Conservation (phyloP, 2,797 vertebrate species). For the Orestias chungarensis region DNA sequence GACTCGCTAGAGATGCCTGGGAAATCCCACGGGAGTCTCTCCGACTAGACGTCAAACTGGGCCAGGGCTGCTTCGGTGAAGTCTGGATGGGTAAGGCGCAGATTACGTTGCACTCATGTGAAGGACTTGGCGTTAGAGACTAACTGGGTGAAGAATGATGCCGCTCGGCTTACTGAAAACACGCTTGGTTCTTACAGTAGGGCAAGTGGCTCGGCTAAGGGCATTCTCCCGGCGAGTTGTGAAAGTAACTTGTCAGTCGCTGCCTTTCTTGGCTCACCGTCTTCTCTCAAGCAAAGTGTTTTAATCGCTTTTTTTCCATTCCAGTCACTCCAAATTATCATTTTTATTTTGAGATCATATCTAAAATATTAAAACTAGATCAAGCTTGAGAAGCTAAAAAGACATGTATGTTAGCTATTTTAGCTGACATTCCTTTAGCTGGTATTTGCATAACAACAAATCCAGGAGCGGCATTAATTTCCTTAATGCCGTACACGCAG, state of each 20-base stretch:
- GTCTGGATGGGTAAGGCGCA: conserved; percentile 96
- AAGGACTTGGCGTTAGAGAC: neutral
- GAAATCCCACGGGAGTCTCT: conserved; percentile 97
- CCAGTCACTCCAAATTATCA: neutral
- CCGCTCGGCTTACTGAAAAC: neutral
- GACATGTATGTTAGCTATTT: too few relatives aligned
- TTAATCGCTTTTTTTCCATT: neutral
- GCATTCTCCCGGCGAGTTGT: neutral
- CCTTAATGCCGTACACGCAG: too few relatives aligned
- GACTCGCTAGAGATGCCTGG: conserved; percentile 97
- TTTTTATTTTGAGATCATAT: neutral
- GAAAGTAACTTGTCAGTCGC: neutral
- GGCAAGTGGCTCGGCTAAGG: neutral
- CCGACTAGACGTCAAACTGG: conserved; percentile 93
- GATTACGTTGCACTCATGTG: neutral
- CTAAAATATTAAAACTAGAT: neutral
- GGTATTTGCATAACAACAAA: neutral
- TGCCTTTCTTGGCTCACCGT: neutral
- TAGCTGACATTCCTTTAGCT: neutral
- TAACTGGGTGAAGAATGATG: conserved; percentile 1
- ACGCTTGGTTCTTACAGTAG: neutral
- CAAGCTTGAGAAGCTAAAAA: neutral
- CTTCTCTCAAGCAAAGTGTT: neutral
- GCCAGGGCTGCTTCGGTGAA: conserved; percentile 98
- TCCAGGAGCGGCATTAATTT: too few relatives aligned